Conservation (phyloP, 2,113 vertebrate genomes). For the Astatotilapia flaviijosephi region DNA sequence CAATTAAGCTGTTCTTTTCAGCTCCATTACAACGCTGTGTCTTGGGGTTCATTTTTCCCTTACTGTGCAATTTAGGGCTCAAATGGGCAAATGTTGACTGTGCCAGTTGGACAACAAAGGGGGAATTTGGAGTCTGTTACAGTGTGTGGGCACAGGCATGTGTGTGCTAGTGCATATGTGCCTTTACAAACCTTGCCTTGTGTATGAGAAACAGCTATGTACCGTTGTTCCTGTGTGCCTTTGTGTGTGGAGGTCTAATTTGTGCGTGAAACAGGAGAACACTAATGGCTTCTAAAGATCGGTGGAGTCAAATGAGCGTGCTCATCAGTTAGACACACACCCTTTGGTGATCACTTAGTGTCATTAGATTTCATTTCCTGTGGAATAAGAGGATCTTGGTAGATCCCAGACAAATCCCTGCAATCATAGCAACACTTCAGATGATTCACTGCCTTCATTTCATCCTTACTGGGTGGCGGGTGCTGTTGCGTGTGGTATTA, state of each 20-base stretch:
- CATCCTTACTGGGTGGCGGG: neutral
- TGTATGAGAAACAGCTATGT: neutral
- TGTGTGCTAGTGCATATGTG: neutral
- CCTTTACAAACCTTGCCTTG: neutral
- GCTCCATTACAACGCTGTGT: slow-evolving; percentile 23
- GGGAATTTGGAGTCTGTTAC: slow-evolving; percentile 11
- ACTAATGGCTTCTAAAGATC: slow-evolving; percentile 65
- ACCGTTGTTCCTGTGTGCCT: slow-evolving; percentile 1
- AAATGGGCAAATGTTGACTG: slow-evolving; percentile 30
- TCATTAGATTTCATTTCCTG: slow-evolving; percentile 67
- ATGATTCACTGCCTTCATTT: slow-evolving; percentile 49
- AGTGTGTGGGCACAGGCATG: neutral
- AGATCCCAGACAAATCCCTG: slow-evolving; percentile 62
- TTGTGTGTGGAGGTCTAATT: slow-evolving; percentile 25
- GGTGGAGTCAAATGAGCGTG: slow-evolving; percentile 55
- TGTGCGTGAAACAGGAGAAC: slow-evolving; percentile 51
- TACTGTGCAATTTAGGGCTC: slow-evolving; percentile 47
- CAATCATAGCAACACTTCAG: slow-evolving; percentile 51
- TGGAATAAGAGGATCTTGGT: slow-evolving; percentile 43
- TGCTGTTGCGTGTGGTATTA: neutral
- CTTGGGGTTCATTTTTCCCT: slow-evolving; percentile 47
- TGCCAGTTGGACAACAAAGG: slow-evolving; percentile 32
- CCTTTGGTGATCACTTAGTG: slow-evolving; percentile 55
- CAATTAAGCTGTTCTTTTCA: slow-evolving; percentile 61
- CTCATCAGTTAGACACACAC: slow-evolving; percentile 54